Conservation (phyloP, 2,888 invertebrate genomes). For the Brachylomia viminalis region DNA sequence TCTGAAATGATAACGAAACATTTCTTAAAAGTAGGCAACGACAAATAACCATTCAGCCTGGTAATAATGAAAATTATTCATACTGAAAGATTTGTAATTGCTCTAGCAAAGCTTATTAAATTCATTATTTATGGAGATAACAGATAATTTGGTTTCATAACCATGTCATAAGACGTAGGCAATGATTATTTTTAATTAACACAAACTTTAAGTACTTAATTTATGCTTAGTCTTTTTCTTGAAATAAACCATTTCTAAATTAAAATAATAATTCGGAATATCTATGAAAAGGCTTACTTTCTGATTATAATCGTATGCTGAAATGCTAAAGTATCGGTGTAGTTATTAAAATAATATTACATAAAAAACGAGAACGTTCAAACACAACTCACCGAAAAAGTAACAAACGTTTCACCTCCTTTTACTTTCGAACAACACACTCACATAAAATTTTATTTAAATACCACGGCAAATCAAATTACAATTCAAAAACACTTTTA, state of each 20-base stretch:
- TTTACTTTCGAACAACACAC: constrained; percentile 81
- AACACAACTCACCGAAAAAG: constrained; percentile 80
- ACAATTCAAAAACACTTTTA: constrained; percentile 50
- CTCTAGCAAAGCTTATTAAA: constrained; percentile 24
- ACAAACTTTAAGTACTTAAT: background rate
- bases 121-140: constrained; percentile 43
- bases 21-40: constrained; percentile 31
- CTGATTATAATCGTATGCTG: constrained; percentile 12
- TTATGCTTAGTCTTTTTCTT: background rate
- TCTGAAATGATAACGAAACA: constrained; percentile 16
- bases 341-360: constrained; percentile 53
- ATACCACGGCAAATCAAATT: constrained; percentile 58
- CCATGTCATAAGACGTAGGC: background rate
- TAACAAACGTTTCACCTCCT: constrained; percentile 83
- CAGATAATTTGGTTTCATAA: constrained; percentile 43
- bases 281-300: background rate
- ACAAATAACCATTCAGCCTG: constrained; percentile 24
- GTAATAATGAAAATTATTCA: constrained; percentile 25
- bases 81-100: constrained; percentile 23
- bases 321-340: constrained; percentile 28
- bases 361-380: constrained; percentile 68
- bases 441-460: constrained; percentile 65
- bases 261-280: background rate
- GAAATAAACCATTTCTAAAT: background rate
- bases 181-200: background rate